phyloP scores from a whole-genome alignment of 2,888 invertebrate species.

The Agrilus mali region DNA sequence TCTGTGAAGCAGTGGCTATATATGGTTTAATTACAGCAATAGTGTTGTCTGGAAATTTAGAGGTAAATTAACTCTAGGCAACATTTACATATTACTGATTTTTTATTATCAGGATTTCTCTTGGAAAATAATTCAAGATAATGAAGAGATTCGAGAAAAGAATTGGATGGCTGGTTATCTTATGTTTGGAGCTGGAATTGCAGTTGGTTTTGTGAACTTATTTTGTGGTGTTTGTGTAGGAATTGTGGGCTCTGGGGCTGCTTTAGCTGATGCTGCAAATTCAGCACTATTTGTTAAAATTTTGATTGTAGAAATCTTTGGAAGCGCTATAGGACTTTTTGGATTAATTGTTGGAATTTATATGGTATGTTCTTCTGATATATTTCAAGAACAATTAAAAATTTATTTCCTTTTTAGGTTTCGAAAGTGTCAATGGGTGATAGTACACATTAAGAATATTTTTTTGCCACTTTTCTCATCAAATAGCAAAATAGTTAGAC shows the following conservation, averaged over 20 bases:
- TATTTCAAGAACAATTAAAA: background rate
- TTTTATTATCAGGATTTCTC: conserved; percentile 34
- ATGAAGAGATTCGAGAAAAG: conserved; percentile 36
- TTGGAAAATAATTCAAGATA: conserved; percentile 31
- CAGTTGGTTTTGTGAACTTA: conserved; percentile 91
- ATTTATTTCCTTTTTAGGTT: conserved; percentile 12
- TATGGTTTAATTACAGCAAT: conserved; percentile 98
- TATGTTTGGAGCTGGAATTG: conserved; percentile 92
- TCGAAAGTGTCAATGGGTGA: conserved; percentile 19
- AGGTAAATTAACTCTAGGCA: conserved; percentile 25
- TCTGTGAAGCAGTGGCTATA: conserved; percentile 99
- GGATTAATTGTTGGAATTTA: conserved; percentile 97
- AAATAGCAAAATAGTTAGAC: too few relatives aligned
- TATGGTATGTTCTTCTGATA: conserved; percentile 40
- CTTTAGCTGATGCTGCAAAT: conserved; percentile 95
- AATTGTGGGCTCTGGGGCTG: conserved; percentile 97
- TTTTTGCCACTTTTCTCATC: background rate
- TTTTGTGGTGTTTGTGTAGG: conserved; percentile 96
- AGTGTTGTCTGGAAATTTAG: conserved; percentile 79
- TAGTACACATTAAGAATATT: conserved; percentile 9
- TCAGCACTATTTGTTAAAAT: conserved; percentile 94
- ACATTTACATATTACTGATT: conserved; percentile 4
- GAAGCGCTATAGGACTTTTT: conserved; percentile 96
- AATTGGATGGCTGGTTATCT: conserved; percentile 84
- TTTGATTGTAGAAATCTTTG: conserved; percentile 97